A percentile compares a stretch with the other conserved stretches of the same genome.
These are phyloP conservation scores for Bucorvus abyssinicus DNA, from an alignment of 2,797 vertebrate genomes.

Conservation along the genomic window DNA sequence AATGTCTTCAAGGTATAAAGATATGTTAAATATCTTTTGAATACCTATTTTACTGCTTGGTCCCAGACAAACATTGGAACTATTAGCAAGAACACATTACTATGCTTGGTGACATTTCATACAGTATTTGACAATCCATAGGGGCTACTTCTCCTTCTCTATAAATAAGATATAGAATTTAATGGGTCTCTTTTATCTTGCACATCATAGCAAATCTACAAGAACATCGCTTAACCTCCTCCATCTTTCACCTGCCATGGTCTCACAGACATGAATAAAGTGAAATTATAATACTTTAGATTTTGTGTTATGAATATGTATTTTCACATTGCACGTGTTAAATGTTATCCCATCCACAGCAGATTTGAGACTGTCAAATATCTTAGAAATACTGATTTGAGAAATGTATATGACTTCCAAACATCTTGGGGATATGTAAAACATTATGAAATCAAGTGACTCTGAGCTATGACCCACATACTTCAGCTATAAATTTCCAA, in stretches of 20 bases:
- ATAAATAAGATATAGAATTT: conserved; percentile 78
- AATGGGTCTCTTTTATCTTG: conserved; percentile 75
- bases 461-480: conserved; percentile 58
- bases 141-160: conserved; percentile 68
- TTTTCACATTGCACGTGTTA: conserved; percentile 50
- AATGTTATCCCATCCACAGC: conserved; percentile 25
- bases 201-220: conserved; percentile 69
- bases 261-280: conserved; percentile 60
- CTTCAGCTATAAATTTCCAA: conserved; percentile 56
- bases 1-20: conserved; percentile 5
- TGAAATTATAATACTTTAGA: conserved; percentile 50
- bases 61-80: conserved; percentile 53
- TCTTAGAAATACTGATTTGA: conserved; percentile 47
- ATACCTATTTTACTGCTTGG: conserved; percentile 36
- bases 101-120: conserved; percentile 63
- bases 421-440: conserved; percentile 53
- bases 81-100: conserved; percentile 71
- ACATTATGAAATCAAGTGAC: conserved; percentile 56
- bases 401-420: conserved; percentile 3
- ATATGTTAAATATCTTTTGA: conserved; percentile 1
- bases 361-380: conserved; percentile 49
- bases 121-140: conserved; percentile 72
- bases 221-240: conserved; percentile 74
- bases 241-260: conserved; percentile 61
- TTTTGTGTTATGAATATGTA: conserved; percentile 62